Base-by-base conservation (phyloP, 2,888 invertebrate genomes). In the Stictocephala bisonia region DNA sequence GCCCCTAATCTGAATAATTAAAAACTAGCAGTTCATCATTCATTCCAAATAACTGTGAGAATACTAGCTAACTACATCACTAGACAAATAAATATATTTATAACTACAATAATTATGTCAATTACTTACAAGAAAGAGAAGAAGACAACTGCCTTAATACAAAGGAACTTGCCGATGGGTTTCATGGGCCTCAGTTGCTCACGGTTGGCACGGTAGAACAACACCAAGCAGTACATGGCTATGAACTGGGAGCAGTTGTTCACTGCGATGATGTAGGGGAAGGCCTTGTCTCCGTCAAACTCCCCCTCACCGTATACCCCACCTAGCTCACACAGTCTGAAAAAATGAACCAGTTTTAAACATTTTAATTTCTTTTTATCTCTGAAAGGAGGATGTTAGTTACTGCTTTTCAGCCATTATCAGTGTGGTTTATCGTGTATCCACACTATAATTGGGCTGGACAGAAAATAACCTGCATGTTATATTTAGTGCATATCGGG, bases 141-240 rank as follows among this genome's bases (percentile, higher is more conserved):
- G 87, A 98, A 98, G 24, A 98, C 96, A 70, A 98, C 97, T 78
- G 96, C 95, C 86, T 98, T 98, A 79, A 98, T 97, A 84, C 97
- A 97, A 68, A 98, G 86, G 86, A 98, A 97, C 85, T 98, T 98
- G 56, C 95, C 94, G 77, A 98, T 88, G 0, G 98, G 98, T 82
- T 92, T 93, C 93, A 98, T 96, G 3, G 97, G 96, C 79, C 90
- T 90, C 56, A 98, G 85, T 83, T 96, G 95, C 71, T 91, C 89
- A 80, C 90, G 89, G 83, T 94, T 96, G 3, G 96, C 96, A 84
- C 89, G 90, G 83, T 98, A 98, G 85, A 98, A 98, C 77, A 98
- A 87, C 22, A 97, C 94, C 73, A 98, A 86, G 82, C 96, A 96
- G 81, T 98, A 98, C 97, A 98, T 97, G 18, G 97, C 97, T 75